These are phyloP conservation scores for Collichthys lucidus DNA, from an alignment of 2,113 vertebrate species.

Conservation along the genomic window DNA sequence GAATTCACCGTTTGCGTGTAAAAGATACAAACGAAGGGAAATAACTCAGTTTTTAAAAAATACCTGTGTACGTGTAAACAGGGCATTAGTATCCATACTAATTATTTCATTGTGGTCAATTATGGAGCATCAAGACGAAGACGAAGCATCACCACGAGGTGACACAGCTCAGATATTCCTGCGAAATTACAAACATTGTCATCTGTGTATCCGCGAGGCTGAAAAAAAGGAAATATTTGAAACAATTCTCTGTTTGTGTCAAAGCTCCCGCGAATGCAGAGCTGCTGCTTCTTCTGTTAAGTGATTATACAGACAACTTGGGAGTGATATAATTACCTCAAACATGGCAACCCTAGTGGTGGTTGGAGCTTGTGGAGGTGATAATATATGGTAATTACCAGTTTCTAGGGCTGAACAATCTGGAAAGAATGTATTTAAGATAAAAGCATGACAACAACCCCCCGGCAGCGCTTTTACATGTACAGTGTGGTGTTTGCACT, in stretches of 20 bases:
- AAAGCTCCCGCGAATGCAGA: slow-evolving; percentile 58
- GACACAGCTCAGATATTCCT: background rate
- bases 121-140: background rate
- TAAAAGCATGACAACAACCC: slow-evolving; percentile 81
- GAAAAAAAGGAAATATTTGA: slow-evolving; percentile 18
- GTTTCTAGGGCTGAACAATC: slow-evolving; percentile 79
- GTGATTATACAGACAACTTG: slow-evolving; percentile 80
- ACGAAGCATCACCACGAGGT: background rate
- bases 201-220: background rate
- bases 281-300: slow-evolving; percentile 69
- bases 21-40: no score
- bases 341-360: slow-evolving; percentile 73
- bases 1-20: no score
- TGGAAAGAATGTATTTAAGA: slow-evolving; percentile 81
- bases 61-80: no score
- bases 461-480: slow-evolving; percentile 66
- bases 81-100: background rate
- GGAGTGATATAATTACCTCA: slow-evolving; percentile 84
- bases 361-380: slow-evolving; percentile 70
- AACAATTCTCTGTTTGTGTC: slow-evolving; percentile 60
- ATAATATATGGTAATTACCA: slow-evolving; percentile 84
- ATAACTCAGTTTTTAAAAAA: no score
- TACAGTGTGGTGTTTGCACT: slow-evolving; percentile 60
- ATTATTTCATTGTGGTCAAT: slow-evolving; percentile 6
- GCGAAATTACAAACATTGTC: slow-evolving; percentile 2